Evolutionary conservation across 2,888 invertebrate species (phyloP).

Genomic region (Loripinus fragilis): DNA sequence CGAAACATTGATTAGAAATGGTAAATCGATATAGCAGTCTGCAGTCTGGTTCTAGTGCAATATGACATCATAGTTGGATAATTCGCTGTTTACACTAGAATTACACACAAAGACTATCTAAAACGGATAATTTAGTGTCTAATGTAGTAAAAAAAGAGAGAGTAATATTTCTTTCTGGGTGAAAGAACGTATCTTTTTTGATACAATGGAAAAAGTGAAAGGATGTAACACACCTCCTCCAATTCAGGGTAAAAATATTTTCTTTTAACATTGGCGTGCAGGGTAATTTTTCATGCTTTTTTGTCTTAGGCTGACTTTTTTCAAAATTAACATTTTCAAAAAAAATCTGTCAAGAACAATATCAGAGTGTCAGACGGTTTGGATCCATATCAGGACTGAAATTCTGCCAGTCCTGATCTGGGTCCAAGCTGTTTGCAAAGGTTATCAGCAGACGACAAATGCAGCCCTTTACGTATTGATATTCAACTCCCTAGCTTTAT

Average conservation of each 20-base stretch:
- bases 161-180: background rate
- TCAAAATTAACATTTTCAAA: too few relatives aligned
- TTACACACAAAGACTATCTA: background rate
- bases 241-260: background rate
- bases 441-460: too few relatives aligned
- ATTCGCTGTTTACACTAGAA: conserved; percentile 13
- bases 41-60: background rate
- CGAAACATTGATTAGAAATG: conserved; percentile 4
- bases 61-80: conserved; percentile 11
- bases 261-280: too few relatives aligned
- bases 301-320: too few relatives aligned
- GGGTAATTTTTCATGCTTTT: too few relatives aligned
- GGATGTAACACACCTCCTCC: background rate
- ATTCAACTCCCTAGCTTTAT: too few relatives aligned
- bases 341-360: too few relatives aligned
- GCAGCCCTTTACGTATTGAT: too few relatives aligned
- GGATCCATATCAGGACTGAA: too few relatives aligned
- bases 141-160: conserved; percentile 1
- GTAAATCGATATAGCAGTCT: conserved; percentile 7
- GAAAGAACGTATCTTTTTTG: background rate
- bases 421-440: too few relatives aligned
- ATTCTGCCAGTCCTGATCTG: too few relatives aligned
- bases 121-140: conserved; percentile 6
- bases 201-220: background rate
- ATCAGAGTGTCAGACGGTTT: too few relatives aligned